phyloP scores from a whole-genome alignment of 92 coral and sea anemone genomes.

The Parazoanthus swiftii region DNA sequence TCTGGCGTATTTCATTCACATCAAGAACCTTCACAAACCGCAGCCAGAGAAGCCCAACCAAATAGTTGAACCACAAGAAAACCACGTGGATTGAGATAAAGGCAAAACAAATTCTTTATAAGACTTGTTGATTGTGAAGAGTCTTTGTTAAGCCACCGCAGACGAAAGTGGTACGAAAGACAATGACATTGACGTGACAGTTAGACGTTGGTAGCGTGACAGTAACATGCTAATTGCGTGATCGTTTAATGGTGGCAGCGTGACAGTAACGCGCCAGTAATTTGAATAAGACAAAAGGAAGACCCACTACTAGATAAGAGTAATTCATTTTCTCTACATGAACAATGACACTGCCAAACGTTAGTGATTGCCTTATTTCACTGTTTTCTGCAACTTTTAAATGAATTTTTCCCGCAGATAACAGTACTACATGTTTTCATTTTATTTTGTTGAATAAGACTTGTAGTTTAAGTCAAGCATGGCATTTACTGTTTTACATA shows the following conservation, averaged over 20 bases:
- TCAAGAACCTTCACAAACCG: slow-evolving; percentile 33
- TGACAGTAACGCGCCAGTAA: background rate
- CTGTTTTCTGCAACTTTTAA: too few relatives aligned
- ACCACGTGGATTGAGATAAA: slow-evolving; percentile 17
- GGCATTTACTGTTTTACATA: too few relatives aligned
- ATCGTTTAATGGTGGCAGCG: background rate
- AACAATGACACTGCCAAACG: too few relatives aligned
- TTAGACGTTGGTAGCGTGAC: slow-evolving; percentile 4
- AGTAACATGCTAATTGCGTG: background rate
- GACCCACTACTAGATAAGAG: too few relatives aligned
- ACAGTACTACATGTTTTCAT: background rate
- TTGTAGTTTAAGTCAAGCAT: too few relatives aligned
- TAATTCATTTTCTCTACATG: too few relatives aligned
- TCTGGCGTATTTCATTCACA: slow-evolving; percentile 34
- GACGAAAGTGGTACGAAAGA: background rate
- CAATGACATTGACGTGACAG: background rate
- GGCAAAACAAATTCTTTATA: background rate
- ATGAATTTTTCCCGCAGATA: too few relatives aligned
- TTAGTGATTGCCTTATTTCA: too few relatives aligned
- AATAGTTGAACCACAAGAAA: slow-evolving; percentile 6
- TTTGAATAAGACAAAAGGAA: background rate
- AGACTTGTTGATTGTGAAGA: background rate
- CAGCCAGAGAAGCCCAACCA: slow-evolving; percentile 36
- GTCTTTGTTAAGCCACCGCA: background rate
- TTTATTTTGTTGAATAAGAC: too few relatives aligned